A percentile compares a stretch with the other conserved stretches of the same genome.
phyloP scores from a whole-genome alignment of 1,140 invertebrate species.

The Periplaneta americana region DNA sequence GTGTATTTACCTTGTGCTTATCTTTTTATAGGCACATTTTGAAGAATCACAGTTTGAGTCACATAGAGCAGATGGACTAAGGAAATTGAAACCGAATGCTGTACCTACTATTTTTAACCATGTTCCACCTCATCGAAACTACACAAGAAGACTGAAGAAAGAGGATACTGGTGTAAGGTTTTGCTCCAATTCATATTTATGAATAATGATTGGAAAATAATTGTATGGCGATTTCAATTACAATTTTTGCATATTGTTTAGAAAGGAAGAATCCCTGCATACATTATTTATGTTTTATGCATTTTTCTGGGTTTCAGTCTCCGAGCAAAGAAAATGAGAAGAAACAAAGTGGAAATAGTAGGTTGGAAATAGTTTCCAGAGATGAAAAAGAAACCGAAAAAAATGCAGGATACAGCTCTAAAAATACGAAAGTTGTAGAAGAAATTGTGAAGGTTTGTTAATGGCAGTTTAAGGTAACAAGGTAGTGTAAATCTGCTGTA shows the following conservation, averaged over 20 bases:
- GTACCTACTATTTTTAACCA: constrained; percentile 15
- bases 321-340: neutral
- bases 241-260: neutral
- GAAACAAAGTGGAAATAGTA: too few species aligned
- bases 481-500: too few species aligned
- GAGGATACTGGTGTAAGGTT: neutral
- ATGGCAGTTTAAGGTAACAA: too few species aligned
- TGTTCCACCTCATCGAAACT: neutral
- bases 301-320: neutral
- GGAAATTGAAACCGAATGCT: constrained; percentile 21
- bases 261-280: neutral
- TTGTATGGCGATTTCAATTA: too few species aligned
- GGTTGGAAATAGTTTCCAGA: too few species aligned
- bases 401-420: too few species aligned
- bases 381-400: too few species aligned
- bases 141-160: neutral
- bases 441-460: too few species aligned
- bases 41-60: constrained; percentile 20
- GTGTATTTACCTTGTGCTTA: neutral
- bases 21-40: constrained; percentile 16
- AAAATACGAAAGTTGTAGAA: too few species aligned
- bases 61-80: constrained; percentile 17
- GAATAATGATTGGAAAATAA: neutral
- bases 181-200: too few species aligned
- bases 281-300: neutral